A percentile compares a stretch with the other conserved stretches of the same genome.
These are phyloP conservation scores for Catalaphyllia jardinei DNA, from an alignment of 64 coral and sea anemone species.

Conservation along the genomic window DNA sequence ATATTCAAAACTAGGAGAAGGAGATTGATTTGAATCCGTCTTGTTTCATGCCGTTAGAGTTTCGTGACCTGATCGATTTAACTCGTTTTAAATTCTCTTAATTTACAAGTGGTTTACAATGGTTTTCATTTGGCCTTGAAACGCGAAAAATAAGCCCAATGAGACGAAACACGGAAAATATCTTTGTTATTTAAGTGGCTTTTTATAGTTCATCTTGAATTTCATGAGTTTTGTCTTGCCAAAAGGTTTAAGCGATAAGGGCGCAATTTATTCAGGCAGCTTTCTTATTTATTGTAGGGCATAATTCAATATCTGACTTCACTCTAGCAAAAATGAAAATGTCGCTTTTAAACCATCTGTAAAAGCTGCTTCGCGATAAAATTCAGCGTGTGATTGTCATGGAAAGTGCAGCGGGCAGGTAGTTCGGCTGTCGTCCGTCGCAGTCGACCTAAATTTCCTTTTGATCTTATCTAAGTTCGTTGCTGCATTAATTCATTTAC, in stretches of 20 bases:
- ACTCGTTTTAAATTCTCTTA: constrained; percentile 21
- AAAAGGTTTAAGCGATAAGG: not conserved
- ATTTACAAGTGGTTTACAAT: constrained; percentile 13
- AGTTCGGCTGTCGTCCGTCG: constrained; percentile 4
- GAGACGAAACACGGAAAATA: not conserved
- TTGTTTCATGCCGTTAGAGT: not conserved
- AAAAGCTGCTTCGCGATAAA: constrained; percentile 29
- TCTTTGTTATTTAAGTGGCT: constrained; percentile 7
- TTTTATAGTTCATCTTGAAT: constrained; percentile 19
- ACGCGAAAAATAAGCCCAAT: not conserved
- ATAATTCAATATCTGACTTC: not conserved
- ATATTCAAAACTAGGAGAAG: not conserved
- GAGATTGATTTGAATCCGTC: too few species aligned
- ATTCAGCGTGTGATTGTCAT: not conserved
- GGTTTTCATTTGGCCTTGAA: not conserved
- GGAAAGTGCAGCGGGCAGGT: constrained; percentile 1
- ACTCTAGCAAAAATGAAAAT: not conserved
- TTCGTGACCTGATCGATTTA: not conserved
- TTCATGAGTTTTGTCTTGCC: constrained; percentile 38
- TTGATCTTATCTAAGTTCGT: constrained; percentile 24
- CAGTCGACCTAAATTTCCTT: constrained; percentile 21
- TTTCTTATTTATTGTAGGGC: not conserved
- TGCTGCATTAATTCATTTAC: constrained; percentile 31
- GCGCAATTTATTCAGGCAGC: not conserved
- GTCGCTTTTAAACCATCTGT: constrained; percentile 14